Conservation (phyloP, 2,797 vertebrate genomes). For the Euthynnus affinis region DNA sequence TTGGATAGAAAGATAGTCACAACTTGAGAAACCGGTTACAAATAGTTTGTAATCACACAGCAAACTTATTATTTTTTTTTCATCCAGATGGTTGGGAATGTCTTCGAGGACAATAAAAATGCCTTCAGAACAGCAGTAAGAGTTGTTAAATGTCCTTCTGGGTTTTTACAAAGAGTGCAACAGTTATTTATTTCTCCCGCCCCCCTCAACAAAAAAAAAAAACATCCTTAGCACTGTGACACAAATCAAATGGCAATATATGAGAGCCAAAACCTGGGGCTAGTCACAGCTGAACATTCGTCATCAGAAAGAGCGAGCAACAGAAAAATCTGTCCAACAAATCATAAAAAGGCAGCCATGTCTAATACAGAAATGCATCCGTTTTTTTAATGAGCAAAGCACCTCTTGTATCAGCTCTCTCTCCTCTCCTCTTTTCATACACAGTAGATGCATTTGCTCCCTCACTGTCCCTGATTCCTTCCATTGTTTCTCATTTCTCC, state of each 20-base stretch:
- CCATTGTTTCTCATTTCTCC: slow-evolving; percentile 29
- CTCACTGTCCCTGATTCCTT: slow-evolving; percentile 14
- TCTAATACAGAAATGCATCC: slow-evolving; percentile 29
- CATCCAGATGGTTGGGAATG: background rate
- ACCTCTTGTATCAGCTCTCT: background rate
- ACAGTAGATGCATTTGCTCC: slow-evolving; percentile 21
- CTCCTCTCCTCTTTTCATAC: background rate
- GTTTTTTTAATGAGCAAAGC: slow-evolving; percentile 46
- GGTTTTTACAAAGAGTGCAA: slow-evolving; percentile 3
- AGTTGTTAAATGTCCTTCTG: background rate
- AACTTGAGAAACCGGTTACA: background rate
- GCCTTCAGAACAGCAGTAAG: background rate
- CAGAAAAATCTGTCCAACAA: slow-evolving; percentile 36
- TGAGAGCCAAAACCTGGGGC: background rate
- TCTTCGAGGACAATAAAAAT: slow-evolving; percentile 11
- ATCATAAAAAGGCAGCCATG: slow-evolving; percentile 24
- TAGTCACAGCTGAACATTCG: slow-evolving; percentile 21
- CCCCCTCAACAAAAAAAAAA: background rate
- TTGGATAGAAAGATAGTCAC: background rate
- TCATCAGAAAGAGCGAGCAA: slow-evolving; percentile 37
- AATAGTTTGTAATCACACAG: background rate
- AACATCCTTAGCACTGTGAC: slow-evolving; percentile 2
- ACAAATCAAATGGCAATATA: background rate
- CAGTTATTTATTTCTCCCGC: background rate
- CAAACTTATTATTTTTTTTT: background rate